These are phyloP conservation scores for Brenthis ino DNA, from an alignment of 2,888 invertebrate genomes.

Conservation along the genomic window DNA sequence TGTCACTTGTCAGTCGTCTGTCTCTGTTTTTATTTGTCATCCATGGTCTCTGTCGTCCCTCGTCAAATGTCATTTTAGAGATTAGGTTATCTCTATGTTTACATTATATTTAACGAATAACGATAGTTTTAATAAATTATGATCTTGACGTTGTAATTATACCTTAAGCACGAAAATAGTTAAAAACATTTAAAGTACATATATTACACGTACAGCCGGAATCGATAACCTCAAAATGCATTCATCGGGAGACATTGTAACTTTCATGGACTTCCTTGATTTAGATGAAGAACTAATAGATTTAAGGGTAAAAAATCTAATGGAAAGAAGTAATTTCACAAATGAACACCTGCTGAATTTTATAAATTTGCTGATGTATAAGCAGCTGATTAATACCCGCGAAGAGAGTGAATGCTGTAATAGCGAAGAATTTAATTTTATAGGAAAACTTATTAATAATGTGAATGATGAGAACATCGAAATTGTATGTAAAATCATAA, in stretches of 20 bases:
- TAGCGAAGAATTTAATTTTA: slow-evolving; percentile 59
- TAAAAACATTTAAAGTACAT: background rate
- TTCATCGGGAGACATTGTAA: slow-evolving; percentile 50
- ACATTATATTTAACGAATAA: no score
- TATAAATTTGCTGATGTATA: slow-evolving; percentile 66
- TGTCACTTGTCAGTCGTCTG: no score
- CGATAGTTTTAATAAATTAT: no score
- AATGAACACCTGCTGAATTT: slow-evolving; percentile 59
- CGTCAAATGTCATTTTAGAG: no score
- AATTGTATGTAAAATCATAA: slow-evolving; percentile 59
- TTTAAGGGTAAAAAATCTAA: slow-evolving; percentile 58
- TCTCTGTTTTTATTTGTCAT: no score
- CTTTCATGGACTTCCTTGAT: slow-evolving; percentile 69
- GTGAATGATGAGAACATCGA: slow-evolving; percentile 54
- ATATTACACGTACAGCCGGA: background rate
- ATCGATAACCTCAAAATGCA: slow-evolving; percentile 47
- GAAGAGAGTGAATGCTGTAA: slow-evolving; percentile 70
- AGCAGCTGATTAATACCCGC: slow-evolving; percentile 64
- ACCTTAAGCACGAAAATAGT: no score
- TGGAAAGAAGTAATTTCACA: slow-evolving; percentile 53
- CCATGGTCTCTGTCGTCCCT: no score
- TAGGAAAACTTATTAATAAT: slow-evolving; percentile 55
- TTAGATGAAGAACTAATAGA: slow-evolving; percentile 72
- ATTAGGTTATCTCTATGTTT: no score
- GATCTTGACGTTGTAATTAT: no score